Conservation (phyloP, 2,888 invertebrate genomes). For the Palloptera scutellata region DNA sequence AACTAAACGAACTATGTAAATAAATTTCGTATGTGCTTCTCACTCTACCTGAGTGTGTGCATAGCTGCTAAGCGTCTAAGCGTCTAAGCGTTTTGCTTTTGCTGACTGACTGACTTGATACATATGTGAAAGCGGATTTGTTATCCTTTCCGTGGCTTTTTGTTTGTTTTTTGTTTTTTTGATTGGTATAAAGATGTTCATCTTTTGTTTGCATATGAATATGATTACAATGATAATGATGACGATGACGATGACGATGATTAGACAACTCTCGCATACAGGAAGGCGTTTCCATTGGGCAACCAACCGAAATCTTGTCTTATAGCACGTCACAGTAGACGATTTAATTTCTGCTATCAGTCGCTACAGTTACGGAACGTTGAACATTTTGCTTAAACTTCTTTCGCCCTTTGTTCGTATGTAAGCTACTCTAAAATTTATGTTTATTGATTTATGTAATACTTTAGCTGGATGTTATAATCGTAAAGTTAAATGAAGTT, state of each 20-base stretch:
- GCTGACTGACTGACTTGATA: no score
- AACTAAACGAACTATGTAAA: background rate
- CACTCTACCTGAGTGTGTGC: background rate
- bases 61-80: background rate
- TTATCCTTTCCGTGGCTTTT: background rate
- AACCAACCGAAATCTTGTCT: background rate
- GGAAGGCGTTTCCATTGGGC: background rate
- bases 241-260: conserved; percentile 3
- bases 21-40: background rate
- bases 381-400: background rate
- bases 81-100: no score
- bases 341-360: conserved; percentile 7
- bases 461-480: no score
- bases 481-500: no score
- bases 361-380: conserved; percentile 5
- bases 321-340: background rate
- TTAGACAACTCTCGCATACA: background rate
- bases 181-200: background rate
- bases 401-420: no score
- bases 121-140: background rate
- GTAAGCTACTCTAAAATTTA: no score
- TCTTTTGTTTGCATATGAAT: conserved; percentile 2
- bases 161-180: no score
- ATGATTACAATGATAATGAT: background rate
- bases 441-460: no score